A percentile compares a stretch with the other conserved stretches of the same genome.
Evolutionary conservation across 2,113 vertebrate genomes (phyloP).

Genomic region (Trogon surrucura): DNA sequence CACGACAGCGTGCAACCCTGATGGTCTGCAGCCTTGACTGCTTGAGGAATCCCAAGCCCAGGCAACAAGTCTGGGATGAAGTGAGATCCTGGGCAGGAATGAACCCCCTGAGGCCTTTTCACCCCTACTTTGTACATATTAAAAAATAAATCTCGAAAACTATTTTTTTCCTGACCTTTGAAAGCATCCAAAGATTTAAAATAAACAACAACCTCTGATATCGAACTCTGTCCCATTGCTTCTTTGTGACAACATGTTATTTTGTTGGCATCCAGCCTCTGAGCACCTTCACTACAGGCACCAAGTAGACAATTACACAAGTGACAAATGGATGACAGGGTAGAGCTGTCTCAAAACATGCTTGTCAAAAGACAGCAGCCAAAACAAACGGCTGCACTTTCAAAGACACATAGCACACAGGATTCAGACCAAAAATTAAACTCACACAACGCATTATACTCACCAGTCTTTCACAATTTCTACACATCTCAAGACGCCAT

Average conservation of each 20-base stretch:
- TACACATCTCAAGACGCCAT: background rate
- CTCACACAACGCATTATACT: background rate
- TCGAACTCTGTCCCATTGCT: fast-evolving
- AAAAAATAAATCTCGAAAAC: background rate
- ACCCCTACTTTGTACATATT: background rate
- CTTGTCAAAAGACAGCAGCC: background rate
- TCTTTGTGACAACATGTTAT: background rate
- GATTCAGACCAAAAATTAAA: background rate
- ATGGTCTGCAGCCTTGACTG: background rate
- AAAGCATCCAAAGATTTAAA: background rate
- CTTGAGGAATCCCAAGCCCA: background rate
- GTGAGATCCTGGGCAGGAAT: background rate
- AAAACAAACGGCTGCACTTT: background rate
- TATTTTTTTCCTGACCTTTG: background rate
- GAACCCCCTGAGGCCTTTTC: background rate
- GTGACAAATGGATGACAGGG: fast-evolving
- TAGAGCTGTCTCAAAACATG: fast-evolving
- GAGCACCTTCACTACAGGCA: background rate
- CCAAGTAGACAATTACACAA: background rate
- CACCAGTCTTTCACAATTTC: background rate
- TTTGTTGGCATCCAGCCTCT: background rate
- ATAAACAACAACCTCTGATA: background rate
- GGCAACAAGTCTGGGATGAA: background rate
- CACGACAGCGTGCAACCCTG: background rate
- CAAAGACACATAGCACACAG: background rate